Evolutionary conservation across 1,140 invertebrate species (phyloP), one percentile per base, ranked within the genome.

Genomic region (Bombus pyrosoma): DNA sequence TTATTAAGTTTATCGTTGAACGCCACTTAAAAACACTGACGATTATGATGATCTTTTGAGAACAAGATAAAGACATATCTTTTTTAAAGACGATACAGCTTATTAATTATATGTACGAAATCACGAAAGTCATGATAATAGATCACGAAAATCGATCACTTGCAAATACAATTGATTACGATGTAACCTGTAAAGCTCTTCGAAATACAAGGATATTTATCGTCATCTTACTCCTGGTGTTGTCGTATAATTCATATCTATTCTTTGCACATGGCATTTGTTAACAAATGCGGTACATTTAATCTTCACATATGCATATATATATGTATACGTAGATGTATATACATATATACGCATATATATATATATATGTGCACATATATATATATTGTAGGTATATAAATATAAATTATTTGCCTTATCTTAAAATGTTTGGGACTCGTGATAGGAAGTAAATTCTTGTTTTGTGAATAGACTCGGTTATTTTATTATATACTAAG

Each of bases 391-490:
- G 79, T 77, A 59, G 25, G 57, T 87, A 88, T 91, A 92, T 73
- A 91, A 90, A 91, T 92, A 92, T 92, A 91, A 91, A 91, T 91
- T 86, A 88, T 86, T 87, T 91, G 64, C 77, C 82, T 90, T 91
- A 91, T 39, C 80, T 80, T 90, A 86, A 79, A 89, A 81, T 83
- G 57, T 74, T 34, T 57, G 59, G 57, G 75, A 77, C 72, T 76
- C 74, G 12, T 74, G 34, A 37, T 89, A 87, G 57, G 75, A 82
- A 87, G 85, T 78, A 66, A 78, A 69, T 41, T 83, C 53, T 79
- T 43, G 32, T 41, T 81, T 84, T 80, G 25, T 73, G 64, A 53
- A 69, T 80, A 86, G 37, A 80, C 59, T 53, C 78, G 76, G 34
- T 89, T 84, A 68, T 71, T 82, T 85, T 87, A 85, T 85, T 87